These are phyloP conservation scores for Leucozona laternaria DNA, from an alignment of 2,888 invertebrate species.

Conservation along the genomic window DNA sequence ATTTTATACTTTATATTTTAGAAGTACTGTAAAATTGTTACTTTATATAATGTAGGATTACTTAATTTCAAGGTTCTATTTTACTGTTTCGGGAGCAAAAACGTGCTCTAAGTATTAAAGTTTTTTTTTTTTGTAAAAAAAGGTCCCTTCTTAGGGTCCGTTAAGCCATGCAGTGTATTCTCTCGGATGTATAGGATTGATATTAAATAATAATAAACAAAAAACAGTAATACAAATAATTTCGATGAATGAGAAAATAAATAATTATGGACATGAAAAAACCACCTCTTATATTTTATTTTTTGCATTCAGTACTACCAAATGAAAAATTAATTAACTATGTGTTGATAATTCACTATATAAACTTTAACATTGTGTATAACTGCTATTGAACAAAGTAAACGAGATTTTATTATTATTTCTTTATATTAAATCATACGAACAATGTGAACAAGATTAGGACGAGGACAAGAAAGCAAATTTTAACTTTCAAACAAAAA, in stretches of 20 bases:
- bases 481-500: conserved; percentile 64
- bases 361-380: conserved; percentile 6
- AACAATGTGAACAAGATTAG: conserved; percentile 61
- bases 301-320: conserved; percentile 20
- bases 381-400: conserved; percentile 11
- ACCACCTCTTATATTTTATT: background rate
- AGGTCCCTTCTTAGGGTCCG: conserved; percentile 49
- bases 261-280: conserved; percentile 39
- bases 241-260: conserved; percentile 33
- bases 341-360: background rate
- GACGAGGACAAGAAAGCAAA: conserved; percentile 74
- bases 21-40: background rate
- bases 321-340: conserved; percentile 2
- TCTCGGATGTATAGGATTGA: conserved; percentile 81
- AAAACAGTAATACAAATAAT: conserved; percentile 1
- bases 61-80: background rate
- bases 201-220: conserved; percentile 20
- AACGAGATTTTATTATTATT: conserved; percentile 4
- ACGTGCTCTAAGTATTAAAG: conserved; percentile 50
- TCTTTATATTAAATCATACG: conserved; percentile 34
- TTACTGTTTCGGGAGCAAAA: background rate
- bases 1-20: background rate
- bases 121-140: no score
- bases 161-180: conserved; percentile 84
- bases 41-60: background rate